Evolutionary conservation across 2,113 vertebrate species (phyloP), one percentile per base, ranked within the genome.

Genomic region (Centropus bengalensis): DNA sequence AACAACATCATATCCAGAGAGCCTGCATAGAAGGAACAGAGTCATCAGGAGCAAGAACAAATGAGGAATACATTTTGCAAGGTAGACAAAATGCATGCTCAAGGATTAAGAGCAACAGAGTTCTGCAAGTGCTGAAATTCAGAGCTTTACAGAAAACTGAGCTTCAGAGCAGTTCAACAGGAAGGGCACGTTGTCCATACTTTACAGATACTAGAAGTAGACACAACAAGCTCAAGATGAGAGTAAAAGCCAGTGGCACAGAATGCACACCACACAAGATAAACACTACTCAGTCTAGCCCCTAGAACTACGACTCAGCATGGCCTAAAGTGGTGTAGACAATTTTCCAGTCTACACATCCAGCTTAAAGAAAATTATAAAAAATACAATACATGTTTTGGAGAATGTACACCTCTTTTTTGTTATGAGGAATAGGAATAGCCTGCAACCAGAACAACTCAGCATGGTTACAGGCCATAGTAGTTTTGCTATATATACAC

Each of bases 1-100:
- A 85, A 99, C 99, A 28, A 99, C 97, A 67, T 99, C 99, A 44
- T 99, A 98, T 32, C 96, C 97, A 14, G 99, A 98, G 42, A 99
- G 98, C 56, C 99, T 99, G 93, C 17, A 33, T 2, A 75, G 89
- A 94, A 66, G 79, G 3, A 89, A 75, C 10, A 42, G 51, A 88
- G 32, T 55, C 24, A 81, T 86, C 7, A 81, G 63, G 52, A 78
- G 54, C 12, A 59, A 52, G 38, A 79, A 59, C 5, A 62, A 26
- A 44, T 13, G 19, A 55, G 18, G 28, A 91, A 45, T 36, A 66
- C 0, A 26, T 82, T 85, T 60, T 87, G 30, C 54, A 71, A 70
- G 33, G 24, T 27, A 91, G 60, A 59, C 27, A 88, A 69, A 77
- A 69, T 3, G 10, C 33, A 27, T 15, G 23, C 54, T 71, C 14